These are phyloP conservation scores for Thera obeliscata DNA, from an alignment of 2,888 invertebrate genomes.

Conservation along the genomic window DNA sequence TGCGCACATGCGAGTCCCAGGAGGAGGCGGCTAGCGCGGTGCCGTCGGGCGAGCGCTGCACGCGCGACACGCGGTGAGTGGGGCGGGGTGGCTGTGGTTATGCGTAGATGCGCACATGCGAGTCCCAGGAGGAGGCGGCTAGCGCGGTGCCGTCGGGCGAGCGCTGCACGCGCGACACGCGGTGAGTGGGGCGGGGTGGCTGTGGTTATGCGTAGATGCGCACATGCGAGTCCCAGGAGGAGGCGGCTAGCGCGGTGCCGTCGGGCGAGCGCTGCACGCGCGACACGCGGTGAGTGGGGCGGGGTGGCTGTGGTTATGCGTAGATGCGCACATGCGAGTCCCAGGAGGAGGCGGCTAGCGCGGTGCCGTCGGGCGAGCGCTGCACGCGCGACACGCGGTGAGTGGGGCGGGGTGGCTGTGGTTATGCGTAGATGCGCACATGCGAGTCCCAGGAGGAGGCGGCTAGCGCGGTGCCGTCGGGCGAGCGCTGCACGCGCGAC, in stretches of 20 bases:
- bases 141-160: conserved; percentile 99
- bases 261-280: conserved; percentile 97
- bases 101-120: conserved; percentile 31
- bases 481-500: conserved; percentile 95
- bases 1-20: conserved; percentile 87
- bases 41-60: conserved; percentile 98
- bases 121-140: conserved; percentile 98
- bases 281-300: conserved; percentile 95
- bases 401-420: conserved; percentile 83
- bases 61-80: conserved; percentile 96
- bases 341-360: conserved; percentile 98
- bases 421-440: conserved; percentile 31
- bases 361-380: conserved; percentile 98
- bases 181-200: conserved; percentile 79
- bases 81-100: conserved; percentile 57
- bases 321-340: conserved; percentile 64
- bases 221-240: conserved; percentile 91
- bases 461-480: conserved; percentile 98
- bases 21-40: conserved; percentile 98
- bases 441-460: conserved; percentile 96
- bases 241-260: conserved; percentile 98
- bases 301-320: conserved; percentile 7
- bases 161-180: conserved; percentile 95
- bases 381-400: conserved; percentile 96
- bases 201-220: conserved; percentile 28